These are phyloP conservation scores for Polypedilum vanderplanki DNA, from an alignment of 1,140 invertebrate species.

Conservation along the genomic window DNA sequence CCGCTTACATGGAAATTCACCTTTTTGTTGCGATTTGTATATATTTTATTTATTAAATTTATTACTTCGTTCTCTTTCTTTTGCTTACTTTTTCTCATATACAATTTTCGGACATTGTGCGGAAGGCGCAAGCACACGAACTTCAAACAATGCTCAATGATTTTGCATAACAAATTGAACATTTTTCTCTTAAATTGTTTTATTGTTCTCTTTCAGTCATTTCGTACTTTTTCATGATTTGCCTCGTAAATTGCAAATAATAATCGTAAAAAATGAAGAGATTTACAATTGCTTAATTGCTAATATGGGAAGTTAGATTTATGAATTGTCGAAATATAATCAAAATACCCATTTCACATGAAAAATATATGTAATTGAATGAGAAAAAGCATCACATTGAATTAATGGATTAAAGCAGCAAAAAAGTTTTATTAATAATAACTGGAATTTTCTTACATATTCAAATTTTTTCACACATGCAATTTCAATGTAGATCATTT, in stretches of 20 bases:
- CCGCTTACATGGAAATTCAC: no score
- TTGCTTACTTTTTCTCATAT: no score
- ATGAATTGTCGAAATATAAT: not conserved
- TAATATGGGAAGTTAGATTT: not conserved
- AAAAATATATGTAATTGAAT: not conserved
- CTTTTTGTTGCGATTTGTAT: no score
- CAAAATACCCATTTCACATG: slow-evolving; percentile 10
- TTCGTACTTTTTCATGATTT: no score
- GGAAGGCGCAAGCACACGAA: no score
- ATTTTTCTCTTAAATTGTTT: not conserved
- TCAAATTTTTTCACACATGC: no score
- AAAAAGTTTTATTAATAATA: no score
- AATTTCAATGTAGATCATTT: no score
- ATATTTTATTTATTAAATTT: no score
- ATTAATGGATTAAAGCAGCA: not conserved
- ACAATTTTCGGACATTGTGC: no score
- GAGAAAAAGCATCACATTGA: not conserved
- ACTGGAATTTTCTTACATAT: no score
- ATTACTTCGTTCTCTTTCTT: no score
- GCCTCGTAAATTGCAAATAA: not conserved
- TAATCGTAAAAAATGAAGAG: not conserved
- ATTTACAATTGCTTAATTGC: slow-evolving; percentile 4
- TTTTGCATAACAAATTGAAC: slow-evolving; percentile 14
- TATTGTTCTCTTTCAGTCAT: not conserved
- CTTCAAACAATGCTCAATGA: not conserved